These are phyloP conservation scores for Virgularia gustaviana DNA, from an alignment of 92 coral and sea anemone genomes.

Conservation along the genomic window DNA sequence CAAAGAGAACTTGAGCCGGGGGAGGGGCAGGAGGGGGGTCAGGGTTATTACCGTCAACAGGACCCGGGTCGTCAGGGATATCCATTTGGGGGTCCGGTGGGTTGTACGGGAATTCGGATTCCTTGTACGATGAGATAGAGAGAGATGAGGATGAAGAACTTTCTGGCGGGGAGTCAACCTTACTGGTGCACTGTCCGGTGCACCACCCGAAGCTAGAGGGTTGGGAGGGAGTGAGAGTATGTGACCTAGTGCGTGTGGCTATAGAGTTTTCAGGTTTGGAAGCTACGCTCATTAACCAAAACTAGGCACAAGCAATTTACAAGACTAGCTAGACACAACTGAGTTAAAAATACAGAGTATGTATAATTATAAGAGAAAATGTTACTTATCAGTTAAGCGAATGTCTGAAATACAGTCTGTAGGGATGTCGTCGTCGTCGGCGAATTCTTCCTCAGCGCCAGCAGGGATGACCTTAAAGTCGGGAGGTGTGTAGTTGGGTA, in stretches of 20 bases:
- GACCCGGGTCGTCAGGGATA: not conserved
- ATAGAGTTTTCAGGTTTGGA: not conserved
- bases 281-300: slow-evolving; percentile 1
- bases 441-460: not conserved
- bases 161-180: not conserved
- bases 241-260: not conserved
- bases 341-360: too few species aligned
- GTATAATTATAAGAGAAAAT: too few species aligned
- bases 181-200: not conserved
- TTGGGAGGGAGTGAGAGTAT: not conserved
- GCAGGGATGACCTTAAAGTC: not conserved
- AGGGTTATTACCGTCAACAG: not conserved
- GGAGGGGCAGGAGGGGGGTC: too few species aligned
- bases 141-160: not conserved
- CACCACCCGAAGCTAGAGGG: not conserved
- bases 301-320: too few species aligned
- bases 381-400: not conserved
- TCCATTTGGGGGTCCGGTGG: slow-evolving; percentile 1
- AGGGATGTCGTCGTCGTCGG: not conserved
- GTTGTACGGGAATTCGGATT: not conserved
- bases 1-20: not conserved
- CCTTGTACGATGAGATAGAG: not conserved
- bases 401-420: too few species aligned
- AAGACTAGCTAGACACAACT: too few species aligned
- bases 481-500: too few species aligned